A percentile compares a stretch with the other conserved stretches of the same genome.
These are phyloP conservation scores for Chalcis sispes DNA, from an alignment of 2,888 invertebrate species.

Conservation along the genomic window DNA sequence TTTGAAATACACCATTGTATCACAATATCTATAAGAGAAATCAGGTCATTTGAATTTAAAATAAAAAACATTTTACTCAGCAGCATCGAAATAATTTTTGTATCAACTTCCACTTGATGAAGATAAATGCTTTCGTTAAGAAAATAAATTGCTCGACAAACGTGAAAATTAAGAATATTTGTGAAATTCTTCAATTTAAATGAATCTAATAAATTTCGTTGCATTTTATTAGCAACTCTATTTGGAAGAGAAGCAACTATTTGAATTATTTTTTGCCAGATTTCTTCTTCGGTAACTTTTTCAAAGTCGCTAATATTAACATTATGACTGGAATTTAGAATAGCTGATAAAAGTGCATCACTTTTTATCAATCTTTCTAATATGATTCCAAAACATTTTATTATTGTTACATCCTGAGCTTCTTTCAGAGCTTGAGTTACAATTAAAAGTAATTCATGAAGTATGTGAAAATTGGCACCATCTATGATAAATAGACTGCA, in stretches of 20 bases:
- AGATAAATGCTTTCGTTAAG: conserved; percentile 76
- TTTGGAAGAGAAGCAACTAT: conserved; percentile 83
- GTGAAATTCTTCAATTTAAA: conserved; percentile 80
- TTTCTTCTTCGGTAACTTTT: conserved; percentile 65
- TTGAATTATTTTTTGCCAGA: conserved; percentile 80
- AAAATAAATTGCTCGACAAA: conserved; percentile 81
- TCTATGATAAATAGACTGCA: conserved; percentile 78
- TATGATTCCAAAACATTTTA: conserved; percentile 75
- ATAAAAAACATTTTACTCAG: conserved; percentile 81
- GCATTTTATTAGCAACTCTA: conserved; percentile 83
- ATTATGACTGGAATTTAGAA: conserved; percentile 74
- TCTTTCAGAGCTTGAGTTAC: conserved; percentile 77
- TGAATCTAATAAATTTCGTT: conserved; percentile 78
- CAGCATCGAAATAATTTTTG: conserved; percentile 78
- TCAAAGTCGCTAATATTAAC: conserved; percentile 55
- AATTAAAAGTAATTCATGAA: conserved; percentile 76
- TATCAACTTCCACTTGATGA: conserved; percentile 71
- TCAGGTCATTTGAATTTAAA: conserved; percentile 78
- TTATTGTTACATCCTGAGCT: conserved; percentile 67
- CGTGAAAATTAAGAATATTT: conserved; percentile 80
- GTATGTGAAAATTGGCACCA: conserved; percentile 72
- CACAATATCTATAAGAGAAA: conserved; percentile 78
- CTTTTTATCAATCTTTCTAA: conserved; percentile 78
- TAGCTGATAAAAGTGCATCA: conserved; percentile 79
- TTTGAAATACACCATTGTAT: conserved; percentile 75